These are phyloP conservation scores for Nysson spinosus DNA, from an alignment of 2,888 invertebrate species.

Conservation along the genomic window DNA sequence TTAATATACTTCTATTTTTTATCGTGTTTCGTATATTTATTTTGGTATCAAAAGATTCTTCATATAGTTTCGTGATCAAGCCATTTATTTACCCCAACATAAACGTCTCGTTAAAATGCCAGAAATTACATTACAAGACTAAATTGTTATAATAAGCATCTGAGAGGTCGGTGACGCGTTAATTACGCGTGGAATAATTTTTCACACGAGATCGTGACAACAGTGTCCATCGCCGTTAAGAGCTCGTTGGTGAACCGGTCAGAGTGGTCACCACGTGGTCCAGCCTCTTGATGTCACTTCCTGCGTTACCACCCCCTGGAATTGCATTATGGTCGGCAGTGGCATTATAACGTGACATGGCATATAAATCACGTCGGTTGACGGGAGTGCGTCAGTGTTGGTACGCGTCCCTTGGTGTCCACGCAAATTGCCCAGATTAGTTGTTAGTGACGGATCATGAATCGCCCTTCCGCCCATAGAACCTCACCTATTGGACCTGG, in stretches of 20 bases:
- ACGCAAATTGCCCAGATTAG: slow-evolving; percentile 60
- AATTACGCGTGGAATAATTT: not conserved
- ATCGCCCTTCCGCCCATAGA: slow-evolving; percentile 41
- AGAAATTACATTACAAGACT: too few species aligned
- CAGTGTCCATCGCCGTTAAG: slow-evolving; percentile 19
- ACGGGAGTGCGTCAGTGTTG: slow-evolving; percentile 38
- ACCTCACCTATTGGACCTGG: slow-evolving; percentile 15
- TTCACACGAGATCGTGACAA: not conserved
- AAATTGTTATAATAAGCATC: too few species aligned
- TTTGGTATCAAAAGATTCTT: too few species aligned
- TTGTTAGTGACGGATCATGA: slow-evolving; percentile 55
- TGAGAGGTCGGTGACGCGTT: too few species aligned
- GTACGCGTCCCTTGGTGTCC: slow-evolving; percentile 31
- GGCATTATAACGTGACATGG: slow-evolving; percentile 55
- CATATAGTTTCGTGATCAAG: too few species aligned
- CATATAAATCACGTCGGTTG: slow-evolving; percentile 56
- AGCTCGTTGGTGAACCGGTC: slow-evolving; percentile 37
- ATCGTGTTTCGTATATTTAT: too few species aligned
- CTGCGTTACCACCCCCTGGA: slow-evolving; percentile 46
- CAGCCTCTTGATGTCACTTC: slow-evolving; percentile 61
- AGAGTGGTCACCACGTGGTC: slow-evolving; percentile 47
- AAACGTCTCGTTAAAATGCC: too few species aligned
- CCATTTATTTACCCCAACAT: too few species aligned
- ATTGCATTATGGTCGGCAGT: slow-evolving; percentile 54
- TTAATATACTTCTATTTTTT: too few species aligned